A percentile compares a stretch with the other conserved stretches of the same genome.
These are phyloP conservation scores for Metellina segmentata DNA, from an alignment of 2,888 invertebrate species.

Conservation along the genomic window DNA sequence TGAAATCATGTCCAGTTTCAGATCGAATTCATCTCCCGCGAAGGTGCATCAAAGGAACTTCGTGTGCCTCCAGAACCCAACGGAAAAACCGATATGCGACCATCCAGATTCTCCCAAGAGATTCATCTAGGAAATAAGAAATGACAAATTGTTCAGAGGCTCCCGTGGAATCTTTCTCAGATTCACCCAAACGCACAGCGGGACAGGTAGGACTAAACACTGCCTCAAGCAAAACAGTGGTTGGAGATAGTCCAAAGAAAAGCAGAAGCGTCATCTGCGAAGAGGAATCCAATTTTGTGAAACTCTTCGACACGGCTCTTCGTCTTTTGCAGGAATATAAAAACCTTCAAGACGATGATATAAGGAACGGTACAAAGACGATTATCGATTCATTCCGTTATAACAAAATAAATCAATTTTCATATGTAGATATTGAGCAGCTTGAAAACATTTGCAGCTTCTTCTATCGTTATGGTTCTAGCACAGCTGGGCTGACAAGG, in stretches of 20 bases:
- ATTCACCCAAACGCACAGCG: too few relatives aligned
- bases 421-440: neutral
- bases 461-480: conserved; percentile 9
- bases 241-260: neutral
- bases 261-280: neutral
- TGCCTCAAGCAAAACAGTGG: too few relatives aligned
- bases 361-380: neutral
- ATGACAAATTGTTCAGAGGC: neutral
- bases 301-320: neutral
- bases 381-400: neutral
- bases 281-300: neutral
- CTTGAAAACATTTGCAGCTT: conserved; percentile 12
- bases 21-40: too few relatives aligned
- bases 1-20: too few relatives aligned
- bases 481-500: neutral
- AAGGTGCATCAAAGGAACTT: too few relatives aligned
- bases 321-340: neutral
- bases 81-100: neutral
- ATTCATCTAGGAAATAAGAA: neutral
- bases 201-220: too few relatives aligned
- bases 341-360: neutral
- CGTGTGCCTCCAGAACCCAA: neutral
- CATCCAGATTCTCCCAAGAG: neutral
- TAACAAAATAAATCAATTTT: neutral
- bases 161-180: too few relatives aligned